These are phyloP conservation scores for Macroteleia sp. DNA, from an alignment of 2,888 invertebrate genomes.

Conservation along the genomic window DNA sequence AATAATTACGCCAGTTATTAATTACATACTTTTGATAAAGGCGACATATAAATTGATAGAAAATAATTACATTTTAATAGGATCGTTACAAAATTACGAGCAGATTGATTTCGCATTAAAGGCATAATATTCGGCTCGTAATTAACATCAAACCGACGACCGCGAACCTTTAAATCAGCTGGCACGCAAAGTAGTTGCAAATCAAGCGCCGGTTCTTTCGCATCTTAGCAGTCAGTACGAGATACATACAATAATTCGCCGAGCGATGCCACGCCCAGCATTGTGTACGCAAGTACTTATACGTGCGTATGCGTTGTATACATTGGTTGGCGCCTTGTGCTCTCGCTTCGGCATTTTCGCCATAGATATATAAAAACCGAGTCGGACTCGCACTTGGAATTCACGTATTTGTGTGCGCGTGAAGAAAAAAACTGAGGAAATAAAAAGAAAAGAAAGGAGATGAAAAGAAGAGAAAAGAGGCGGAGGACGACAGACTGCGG, in stretches of 20 bases:
- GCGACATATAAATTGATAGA: conserved; percentile 26
- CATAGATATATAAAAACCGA: conserved; percentile 36
- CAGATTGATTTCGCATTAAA: conserved; percentile 43
- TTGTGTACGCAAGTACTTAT: conserved; percentile 72
- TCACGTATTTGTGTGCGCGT: conserved; percentile 24
- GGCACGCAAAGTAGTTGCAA: conserved; percentile 45
- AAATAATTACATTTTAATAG: conserved; percentile 35
- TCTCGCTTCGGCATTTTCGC: conserved; percentile 72
- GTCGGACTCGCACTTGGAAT: conserved; percentile 11
- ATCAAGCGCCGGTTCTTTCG: conserved; percentile 61
- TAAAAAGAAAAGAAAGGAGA: conserved; percentile 1
- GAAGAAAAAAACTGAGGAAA: not conserved
- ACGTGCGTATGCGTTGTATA: conserved; percentile 61
- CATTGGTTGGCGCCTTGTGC: conserved; percentile 68
- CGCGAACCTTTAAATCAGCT: conserved; percentile 43
- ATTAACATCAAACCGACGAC: conserved; percentile 26
- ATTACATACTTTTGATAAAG: conserved; percentile 51
- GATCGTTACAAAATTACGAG: conserved; percentile 26
- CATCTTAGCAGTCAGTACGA: conserved; percentile 61
- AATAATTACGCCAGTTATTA: too few relatives aligned
- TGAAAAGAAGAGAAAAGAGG: not conserved
- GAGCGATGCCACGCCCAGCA: conserved; percentile 80
- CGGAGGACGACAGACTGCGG: not conserved
- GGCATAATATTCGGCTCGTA: conserved; percentile 17
- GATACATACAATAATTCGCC: too few relatives aligned